These are phyloP conservation scores for Poeciliopsis retropinna DNA, from an alignment of 2,113 vertebrate species.

Conservation along the genomic window DNA sequence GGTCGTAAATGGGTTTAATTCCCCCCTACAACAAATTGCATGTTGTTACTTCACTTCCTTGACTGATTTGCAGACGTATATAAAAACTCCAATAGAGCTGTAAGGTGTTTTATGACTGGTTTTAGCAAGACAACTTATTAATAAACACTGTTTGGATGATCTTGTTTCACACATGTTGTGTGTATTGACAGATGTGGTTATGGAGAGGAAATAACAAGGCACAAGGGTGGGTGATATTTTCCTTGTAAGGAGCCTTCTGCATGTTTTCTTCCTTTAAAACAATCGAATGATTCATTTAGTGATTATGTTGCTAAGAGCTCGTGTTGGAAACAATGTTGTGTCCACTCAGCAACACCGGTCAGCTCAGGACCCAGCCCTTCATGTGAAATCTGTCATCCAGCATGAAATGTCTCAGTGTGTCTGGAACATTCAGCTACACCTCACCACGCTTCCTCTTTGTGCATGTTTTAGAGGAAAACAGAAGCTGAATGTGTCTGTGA, in stretches of 20 bases:
- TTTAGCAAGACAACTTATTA: conserved; percentile 60
- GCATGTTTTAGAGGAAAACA: conserved; percentile 35
- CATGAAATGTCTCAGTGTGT: conserved; percentile 34
- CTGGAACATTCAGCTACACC: conserved; percentile 49
- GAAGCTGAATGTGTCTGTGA: conserved; percentile 7
- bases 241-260: conserved; percentile 54
- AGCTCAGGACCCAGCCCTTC: conserved; percentile 56
- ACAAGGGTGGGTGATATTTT: conserved; percentile 28
- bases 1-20: neutral
- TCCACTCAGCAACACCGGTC: conserved; percentile 47
- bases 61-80: conserved; percentile 64
- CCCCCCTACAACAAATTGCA: conserved; percentile 17
- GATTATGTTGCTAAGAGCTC: conserved; percentile 69
- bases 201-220: conserved; percentile 40
- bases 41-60: conserved; percentile 48
- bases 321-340: conserved; percentile 67
- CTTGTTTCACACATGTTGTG: conserved; percentile 42
- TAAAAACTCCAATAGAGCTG: conserved; percentile 63
- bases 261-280: conserved; percentile 47
- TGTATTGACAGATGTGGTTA: conserved; percentile 49
- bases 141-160: conserved; percentile 42
- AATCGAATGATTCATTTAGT: conserved; percentile 68
- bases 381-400: conserved; percentile 65
- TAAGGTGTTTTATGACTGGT: conserved; percentile 55
- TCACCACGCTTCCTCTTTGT: conserved; percentile 54